Evolutionary conservation across 2,113 vertebrate genomes (phyloP).

Genomic region (Tonatia bakeri): DNA sequence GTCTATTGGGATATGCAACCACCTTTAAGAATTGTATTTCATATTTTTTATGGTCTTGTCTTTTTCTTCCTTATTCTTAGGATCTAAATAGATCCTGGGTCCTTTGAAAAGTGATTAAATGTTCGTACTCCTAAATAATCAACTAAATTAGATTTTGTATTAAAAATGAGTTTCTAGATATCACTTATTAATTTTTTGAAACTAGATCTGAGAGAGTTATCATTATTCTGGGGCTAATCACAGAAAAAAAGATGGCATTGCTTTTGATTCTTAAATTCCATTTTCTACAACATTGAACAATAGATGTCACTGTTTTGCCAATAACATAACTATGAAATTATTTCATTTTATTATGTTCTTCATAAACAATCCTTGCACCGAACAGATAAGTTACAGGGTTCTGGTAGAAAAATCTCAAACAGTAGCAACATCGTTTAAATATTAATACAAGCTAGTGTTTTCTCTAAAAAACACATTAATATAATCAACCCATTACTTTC

Average conservation of each 20-base stretch:
- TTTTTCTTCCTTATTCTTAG: neutral
- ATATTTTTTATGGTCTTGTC: neutral
- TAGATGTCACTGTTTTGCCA: slow-evolving; percentile 82
- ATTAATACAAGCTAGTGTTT: slow-evolving; percentile 52
- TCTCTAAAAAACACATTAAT: slow-evolving; percentile 15
- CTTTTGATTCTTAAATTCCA: slow-evolving; percentile 54
- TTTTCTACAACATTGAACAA: slow-evolving; percentile 74
- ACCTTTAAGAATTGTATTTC: neutral
- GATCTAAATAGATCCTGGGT: neutral
- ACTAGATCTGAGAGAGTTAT: slow-evolving; percentile 44
- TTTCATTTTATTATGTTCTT: slow-evolving; percentile 72
- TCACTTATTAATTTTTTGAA: slow-evolving; percentile 11
- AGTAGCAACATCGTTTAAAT: neutral
- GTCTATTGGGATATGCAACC: neutral
- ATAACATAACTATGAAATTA: slow-evolving; percentile 70
- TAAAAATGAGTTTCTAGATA: neutral
- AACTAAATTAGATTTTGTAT: neutral
- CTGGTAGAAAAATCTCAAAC: slow-evolving; percentile 40
- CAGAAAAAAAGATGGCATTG: neutral
- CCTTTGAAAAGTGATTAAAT: neutral
- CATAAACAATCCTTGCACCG: slow-evolving; percentile 51
- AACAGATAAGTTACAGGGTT: slow-evolving; percentile 52
- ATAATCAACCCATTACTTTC: slow-evolving; percentile 27
- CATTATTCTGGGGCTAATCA: neutral
- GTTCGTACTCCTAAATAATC: neutral